Base-by-base conservation (phyloP, 2,797 vertebrate genomes). In the Choloepus didactylus region DNA sequence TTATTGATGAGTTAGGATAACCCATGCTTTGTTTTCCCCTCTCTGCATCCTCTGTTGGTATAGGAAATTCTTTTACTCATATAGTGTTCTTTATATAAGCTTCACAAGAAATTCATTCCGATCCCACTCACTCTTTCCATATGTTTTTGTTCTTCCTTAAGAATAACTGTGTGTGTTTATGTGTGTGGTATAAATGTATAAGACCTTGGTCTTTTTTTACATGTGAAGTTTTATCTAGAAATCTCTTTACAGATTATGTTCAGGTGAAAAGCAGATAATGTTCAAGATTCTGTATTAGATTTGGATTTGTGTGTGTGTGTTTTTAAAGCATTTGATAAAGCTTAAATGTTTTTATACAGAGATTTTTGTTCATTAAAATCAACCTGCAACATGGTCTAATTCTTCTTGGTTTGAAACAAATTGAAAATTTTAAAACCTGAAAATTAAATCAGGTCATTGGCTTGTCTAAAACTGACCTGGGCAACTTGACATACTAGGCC, bases 321-420 rank as follows among this genome's bases (percentile, higher is more conserved):
- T 7, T 93, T 62, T 96, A 90, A 94, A 94, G 77, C 76, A 94
- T 97, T 97, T 97, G 86, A 97, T 96, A 95, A 95, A 94, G 41
- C 83, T 95, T 83, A 90, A 96, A 73, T 89, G 92, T 96, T 97
- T 97, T 97, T 95, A 95, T 92, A 96, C 72, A 80, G 62, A 96
- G 27, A 84, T 95, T 95, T 88, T 93, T 91, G 83, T 96, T 93
- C 95, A 97, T 97, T 98, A 97, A 97, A 97, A 96, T 96, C 73
- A 96, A 83, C 86, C 83, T 94, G 15, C 60, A 92, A 87, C 59
- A 69, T 93, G 66, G 46, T 91, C 76, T 96, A 59, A 91, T 95
- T 97, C 96, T 77, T 97, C 93, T 95, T 97, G 86, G 69, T 91
- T 97, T 95, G 84, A 96, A 97, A 93, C 56, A 95, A 92, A 60